Conservation (phyloP, 2,797 vertebrate species). For the Myripristis murdjan region DNA sequence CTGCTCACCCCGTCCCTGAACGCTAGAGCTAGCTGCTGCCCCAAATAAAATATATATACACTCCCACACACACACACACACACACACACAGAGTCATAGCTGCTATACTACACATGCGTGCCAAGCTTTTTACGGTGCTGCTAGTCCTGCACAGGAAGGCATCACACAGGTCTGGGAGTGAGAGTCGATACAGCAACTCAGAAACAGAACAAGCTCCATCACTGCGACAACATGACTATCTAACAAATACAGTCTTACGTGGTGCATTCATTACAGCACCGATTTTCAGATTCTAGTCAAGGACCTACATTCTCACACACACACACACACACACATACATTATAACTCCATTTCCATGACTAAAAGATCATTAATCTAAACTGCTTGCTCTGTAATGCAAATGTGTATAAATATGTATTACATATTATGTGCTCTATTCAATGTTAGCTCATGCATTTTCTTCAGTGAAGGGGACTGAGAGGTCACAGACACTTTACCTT, state of each 20-base stretch:
- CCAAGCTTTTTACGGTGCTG: conserved; percentile 22
- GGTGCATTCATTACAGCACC: conserved; percentile 49
- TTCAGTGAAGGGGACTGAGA: conserved; percentile 13
- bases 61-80: conserved; percentile 16
- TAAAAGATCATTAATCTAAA: conserved; percentile 41
- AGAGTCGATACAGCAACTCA: conserved; percentile 34
- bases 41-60: conserved; percentile 55
- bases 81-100: not conserved
- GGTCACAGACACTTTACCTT: conserved; percentile 45
- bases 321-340: conserved; percentile 45
- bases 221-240: conserved; percentile 31
- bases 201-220: conserved; percentile 44
- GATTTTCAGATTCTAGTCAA: conserved; percentile 60
- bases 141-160: conserved; percentile 48
- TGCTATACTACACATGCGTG: conserved; percentile 19
- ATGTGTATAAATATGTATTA: conserved; percentile 31
- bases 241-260: conserved; percentile 44
- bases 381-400: conserved; percentile 48
- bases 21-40: conserved; percentile 56
- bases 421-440: conserved; percentile 36
- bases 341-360: conserved; percentile 23
- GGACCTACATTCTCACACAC: conserved; percentile 45
- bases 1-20: conserved; percentile 50
- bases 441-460: conserved; percentile 35
- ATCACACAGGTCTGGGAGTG: conserved; percentile 50